Base-by-base conservation (phyloP, 1,140 invertebrate genomes). In the Atopsyche davidsoni region DNA sequence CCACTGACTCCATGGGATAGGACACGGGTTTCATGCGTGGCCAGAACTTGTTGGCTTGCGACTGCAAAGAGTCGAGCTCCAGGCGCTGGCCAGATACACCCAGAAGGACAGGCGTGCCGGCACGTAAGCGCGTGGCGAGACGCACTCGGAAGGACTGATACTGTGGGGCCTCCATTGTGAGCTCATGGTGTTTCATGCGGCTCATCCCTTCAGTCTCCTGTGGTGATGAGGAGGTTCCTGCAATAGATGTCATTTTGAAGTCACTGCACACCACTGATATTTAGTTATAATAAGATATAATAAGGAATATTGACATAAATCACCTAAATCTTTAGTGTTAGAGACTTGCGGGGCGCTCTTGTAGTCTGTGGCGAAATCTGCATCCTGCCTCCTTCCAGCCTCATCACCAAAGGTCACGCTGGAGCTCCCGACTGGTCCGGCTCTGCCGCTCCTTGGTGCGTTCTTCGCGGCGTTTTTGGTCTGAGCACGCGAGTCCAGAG, bases 41-140 rank as follows among this genome's bases (percentile, higher is more conserved):
- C 79, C 81, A 87, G 64, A 88, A 81, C 58, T 83, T 76, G 60
- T 83, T 81, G 36, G 83, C 79, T 82, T 71, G 76, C 77, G 60
- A 72, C 75, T 82, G 80, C 11, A 89, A 77, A 2, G 89, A 88
- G 67, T 92, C 87, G 40, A 96, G 89, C 73, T 96, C 92, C 46
- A 96, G 84, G 64, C 89, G 89, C 59, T 95, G 90, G 13, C 89
- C 83, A 22, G 89, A 92, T 47, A 96, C 84, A 43, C 89, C 88
- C 31, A 95, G 70, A 60, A 88, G 85, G 3, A 94, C 86, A 57
- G 90, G 85, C 19, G 82, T 83, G 64, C 87, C 92, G 7, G 86
- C 75, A 59, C 85, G 69, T 28, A 92, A 76, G 76, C 86, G 89
- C 61, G 86, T 85, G 18, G 90, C 75, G 54, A 92, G 78, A 55